Evolutionary conservation across 2,113 vertebrate species (phyloP), one percentile per base, ranked within the genome.

Genomic region (Notothenia coriiceps): DNA sequence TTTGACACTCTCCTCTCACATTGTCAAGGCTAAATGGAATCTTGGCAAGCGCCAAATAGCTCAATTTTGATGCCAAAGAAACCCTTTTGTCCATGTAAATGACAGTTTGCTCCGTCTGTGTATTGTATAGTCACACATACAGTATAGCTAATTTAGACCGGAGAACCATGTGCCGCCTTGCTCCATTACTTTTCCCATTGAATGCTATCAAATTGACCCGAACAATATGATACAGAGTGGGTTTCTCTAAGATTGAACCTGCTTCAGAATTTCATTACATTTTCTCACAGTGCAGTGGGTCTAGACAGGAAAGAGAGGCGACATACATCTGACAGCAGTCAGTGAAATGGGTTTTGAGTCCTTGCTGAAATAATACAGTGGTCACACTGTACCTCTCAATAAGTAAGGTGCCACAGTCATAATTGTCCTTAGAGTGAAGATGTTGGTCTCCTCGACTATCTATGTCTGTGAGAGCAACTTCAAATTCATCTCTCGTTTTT

Each of bases 21-120:
- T 87, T 89, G 87, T 90, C 3, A 1, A 15, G 61, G 64, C 68
- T 89, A 82, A 90, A 89, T 91, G 82, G 86, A 82, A 73, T 86
- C 75, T 86, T 87, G 88, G 86, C 86, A 80, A 46, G 43, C 10
- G 5, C 57, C 84, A 76, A 86, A 82, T 47, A 68, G 75, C 13
- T 1, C 59, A 80, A 70, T 91, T 91, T 61, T 77, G 67, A 86
- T 82, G 79, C 82, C 75, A 75, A 92, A 89, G 80, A 85, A 91
- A 70, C 52, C 66, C 47, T 70, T 84, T 82, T 90, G 81, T 90
- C 57, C 10, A 17, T 1, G 11, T 29, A 70, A 78, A 77, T 79
- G 50, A 61, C 54, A 47, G 59, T 86, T 85, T 84, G 75, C 85
- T 57, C 57, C 56, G 2, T 3, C 25, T 71, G 57, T 51, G 12